Evolutionary conservation across 2,797 vertebrate species (phyloP).

Genomic region (Girardinus metallicus): DNA sequence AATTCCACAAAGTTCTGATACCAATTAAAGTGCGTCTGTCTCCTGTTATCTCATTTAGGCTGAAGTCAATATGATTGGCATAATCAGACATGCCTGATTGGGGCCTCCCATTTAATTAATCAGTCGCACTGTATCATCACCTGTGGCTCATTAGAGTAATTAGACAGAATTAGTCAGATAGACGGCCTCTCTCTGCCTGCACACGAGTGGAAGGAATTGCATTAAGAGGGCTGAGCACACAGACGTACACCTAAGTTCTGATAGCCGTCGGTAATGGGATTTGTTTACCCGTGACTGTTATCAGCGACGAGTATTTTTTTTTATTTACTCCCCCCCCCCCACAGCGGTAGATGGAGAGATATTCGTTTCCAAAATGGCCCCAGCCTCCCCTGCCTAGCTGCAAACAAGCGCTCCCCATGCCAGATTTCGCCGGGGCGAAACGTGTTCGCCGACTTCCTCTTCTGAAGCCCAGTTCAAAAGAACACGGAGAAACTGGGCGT

Average conservation of each 20-base stretch:
- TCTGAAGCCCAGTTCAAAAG: constrained; percentile 65
- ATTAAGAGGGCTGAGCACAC: constrained; percentile 65
- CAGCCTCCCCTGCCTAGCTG: constrained; percentile 30
- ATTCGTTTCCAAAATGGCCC: constrained; percentile 50
- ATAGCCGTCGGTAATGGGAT: constrained; percentile 66
- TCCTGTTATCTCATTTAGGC: constrained; percentile 75
- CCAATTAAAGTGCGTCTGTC: constrained; percentile 78
- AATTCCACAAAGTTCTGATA: constrained; percentile 78
- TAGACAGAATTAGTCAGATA: constrained; percentile 77
- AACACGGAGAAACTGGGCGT: constrained; percentile 76
- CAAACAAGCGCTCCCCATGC: constrained; percentile 51
- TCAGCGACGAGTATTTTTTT: constrained; percentile 57
- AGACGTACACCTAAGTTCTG: constrained; percentile 61
- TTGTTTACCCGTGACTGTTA: constrained; percentile 73
- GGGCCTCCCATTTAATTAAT: constrained; percentile 81
- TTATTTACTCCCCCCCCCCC: not conserved
- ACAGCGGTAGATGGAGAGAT: constrained; percentile 47
- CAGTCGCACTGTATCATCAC: constrained; percentile 80
- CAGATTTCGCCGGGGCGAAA: constrained; percentile 58
- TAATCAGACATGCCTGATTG: constrained; percentile 81
- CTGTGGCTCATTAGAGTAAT: constrained; percentile 82
- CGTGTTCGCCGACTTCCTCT: constrained; percentile 64
- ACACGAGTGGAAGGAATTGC: constrained; percentile 74
- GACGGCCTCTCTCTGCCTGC: constrained; percentile 73
- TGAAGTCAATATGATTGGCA: constrained; percentile 77